Evolutionary conservation across 2,888 invertebrate genomes (phyloP).

Genomic region (Tanypteryx hageni): DNA sequence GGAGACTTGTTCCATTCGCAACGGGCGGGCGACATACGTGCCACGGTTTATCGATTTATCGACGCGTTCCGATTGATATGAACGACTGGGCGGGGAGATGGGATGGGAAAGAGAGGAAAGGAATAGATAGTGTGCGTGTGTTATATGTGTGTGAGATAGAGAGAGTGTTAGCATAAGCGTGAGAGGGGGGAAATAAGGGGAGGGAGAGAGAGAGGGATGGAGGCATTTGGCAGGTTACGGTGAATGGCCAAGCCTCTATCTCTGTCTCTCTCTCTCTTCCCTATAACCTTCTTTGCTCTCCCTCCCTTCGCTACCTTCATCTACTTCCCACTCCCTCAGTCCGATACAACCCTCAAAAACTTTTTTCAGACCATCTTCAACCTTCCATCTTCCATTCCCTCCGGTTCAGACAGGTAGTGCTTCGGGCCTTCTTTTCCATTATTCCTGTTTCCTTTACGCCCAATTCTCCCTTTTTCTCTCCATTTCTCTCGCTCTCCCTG

Average conservation of each 20-base stretch:
- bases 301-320: too few relatives aligned
- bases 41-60: slow-evolving; percentile 60
- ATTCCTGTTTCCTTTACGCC: neutral
- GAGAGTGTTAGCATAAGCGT: neutral
- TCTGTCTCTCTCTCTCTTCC: too few relatives aligned
- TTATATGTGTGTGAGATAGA: neutral
- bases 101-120: neutral
- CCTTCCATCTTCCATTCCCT: neutral
- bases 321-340: too few relatives aligned
- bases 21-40: slow-evolving; percentile 58
- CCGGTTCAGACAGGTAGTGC: too few relatives aligned
- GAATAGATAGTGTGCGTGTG: neutral
- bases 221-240: too few relatives aligned
- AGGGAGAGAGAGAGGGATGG: neutral
- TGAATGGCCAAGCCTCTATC: too few relatives aligned
- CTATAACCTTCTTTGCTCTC: too few relatives aligned
- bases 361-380: neutral
- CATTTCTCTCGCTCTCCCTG: neutral
- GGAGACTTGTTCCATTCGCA: slow-evolving; percentile 52
- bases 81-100: slow-evolving; percentile 37
- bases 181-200: neutral
- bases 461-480: neutral
- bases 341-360: too few relatives aligned
- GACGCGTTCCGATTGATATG: slow-evolving; percentile 61
- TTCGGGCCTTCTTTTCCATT: neutral